Evolutionary conservation across 2,797 vertebrate species (phyloP).

Genomic region (Yasuhikotakia modesta): DNA sequence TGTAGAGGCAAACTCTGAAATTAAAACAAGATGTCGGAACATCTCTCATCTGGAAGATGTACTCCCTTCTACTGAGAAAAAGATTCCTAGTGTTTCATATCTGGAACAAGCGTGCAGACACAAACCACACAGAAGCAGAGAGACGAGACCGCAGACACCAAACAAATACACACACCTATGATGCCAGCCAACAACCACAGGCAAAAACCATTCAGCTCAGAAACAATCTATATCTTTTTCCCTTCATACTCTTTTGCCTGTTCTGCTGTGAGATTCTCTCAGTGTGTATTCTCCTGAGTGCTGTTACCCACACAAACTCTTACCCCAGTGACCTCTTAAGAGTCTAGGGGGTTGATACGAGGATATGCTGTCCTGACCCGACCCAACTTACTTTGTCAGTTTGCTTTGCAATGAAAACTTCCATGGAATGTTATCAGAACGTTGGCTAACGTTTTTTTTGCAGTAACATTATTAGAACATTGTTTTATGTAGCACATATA

Average conservation of each 20-base stretch:
- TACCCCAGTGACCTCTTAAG: conserved; percentile 27
- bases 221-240: conserved; percentile 16
- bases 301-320: conserved; percentile 14
- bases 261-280: conserved; percentile 15
- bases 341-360: conserved; percentile 10
- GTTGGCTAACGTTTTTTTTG: no score
- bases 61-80: conserved; percentile 10
- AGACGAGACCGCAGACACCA: background rate
- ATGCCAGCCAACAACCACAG: conserved; percentile 1
- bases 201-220: background rate
- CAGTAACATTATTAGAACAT: no score
- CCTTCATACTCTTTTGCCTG: background rate
- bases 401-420: conserved; percentile 16
- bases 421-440: no score
- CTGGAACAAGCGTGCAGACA: background rate
- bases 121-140: conserved; percentile 2
- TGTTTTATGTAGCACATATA: no score
- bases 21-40: conserved; percentile 44
- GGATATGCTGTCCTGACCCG: background rate
- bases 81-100: background rate
- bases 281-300: background rate
- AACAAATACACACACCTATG: background rate
- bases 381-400: conserved; percentile 9
- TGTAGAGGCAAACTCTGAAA: conserved; percentile 35
- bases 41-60: conserved; percentile 7